These are phyloP conservation scores for Papilio helenus DNA, from an alignment of 1,140 invertebrate species.

Conservation along the genomic window DNA sequence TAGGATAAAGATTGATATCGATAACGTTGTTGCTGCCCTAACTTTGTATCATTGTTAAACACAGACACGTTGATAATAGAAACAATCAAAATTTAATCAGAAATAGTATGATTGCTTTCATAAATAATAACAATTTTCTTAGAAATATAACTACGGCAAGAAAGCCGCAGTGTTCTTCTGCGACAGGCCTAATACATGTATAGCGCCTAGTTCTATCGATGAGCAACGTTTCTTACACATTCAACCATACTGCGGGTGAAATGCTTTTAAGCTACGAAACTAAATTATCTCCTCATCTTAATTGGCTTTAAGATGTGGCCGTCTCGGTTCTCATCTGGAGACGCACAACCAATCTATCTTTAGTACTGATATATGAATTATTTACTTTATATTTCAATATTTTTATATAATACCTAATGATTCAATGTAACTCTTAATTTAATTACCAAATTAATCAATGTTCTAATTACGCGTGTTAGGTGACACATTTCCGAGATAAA, in stretches of 20 bases:
- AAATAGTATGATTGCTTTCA: no score
- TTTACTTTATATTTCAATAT: not conserved
- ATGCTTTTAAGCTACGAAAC: conserved; percentile 17
- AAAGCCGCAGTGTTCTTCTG: no score
- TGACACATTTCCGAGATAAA: not conserved
- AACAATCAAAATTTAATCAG: not conserved
- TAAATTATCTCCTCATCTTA: conserved; percentile 16
- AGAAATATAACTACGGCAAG: no score
- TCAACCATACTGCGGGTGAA: not conserved
- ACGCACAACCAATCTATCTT: not conserved
- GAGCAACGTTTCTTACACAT: not conserved
- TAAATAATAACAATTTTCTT: no score
- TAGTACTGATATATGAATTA: not conserved
- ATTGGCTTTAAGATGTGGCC: not conserved
- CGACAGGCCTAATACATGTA: not conserved
- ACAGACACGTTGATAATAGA: not conserved
- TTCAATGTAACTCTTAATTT: not conserved
- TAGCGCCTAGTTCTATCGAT: not conserved
- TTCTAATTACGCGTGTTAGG: not conserved
- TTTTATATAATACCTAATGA: not conserved
- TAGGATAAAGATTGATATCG: not conserved
- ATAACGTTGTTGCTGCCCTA: conserved; percentile 21
- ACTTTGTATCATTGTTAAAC: not conserved
- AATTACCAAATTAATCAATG: not conserved
- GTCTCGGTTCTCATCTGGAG: not conserved